These are phyloP conservation scores for Chrysemys picta DNA, from an alignment of 2,113 vertebrate species.

Conservation along the genomic window DNA sequence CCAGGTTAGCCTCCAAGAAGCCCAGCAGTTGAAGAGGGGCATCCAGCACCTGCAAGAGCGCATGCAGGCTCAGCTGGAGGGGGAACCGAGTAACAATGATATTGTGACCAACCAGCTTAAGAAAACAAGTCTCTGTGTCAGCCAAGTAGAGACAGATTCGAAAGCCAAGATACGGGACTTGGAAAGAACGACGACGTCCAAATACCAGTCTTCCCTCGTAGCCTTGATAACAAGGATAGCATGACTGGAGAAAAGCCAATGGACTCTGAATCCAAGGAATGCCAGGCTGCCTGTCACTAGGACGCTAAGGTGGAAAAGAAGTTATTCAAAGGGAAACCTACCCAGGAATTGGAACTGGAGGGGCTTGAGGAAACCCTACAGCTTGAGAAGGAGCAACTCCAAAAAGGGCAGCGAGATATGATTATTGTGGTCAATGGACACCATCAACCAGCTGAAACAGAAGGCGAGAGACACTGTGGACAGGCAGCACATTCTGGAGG, in stretches of 20 bases:
- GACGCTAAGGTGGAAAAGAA: not conserved
- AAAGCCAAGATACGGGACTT: not conserved
- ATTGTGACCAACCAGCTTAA: not conserved
- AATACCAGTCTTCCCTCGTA: not conserved
- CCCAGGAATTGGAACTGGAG: not conserved
- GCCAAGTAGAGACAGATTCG: not conserved
- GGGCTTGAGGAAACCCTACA: not conserved
- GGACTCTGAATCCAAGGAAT: not conserved
- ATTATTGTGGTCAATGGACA: not conserved
- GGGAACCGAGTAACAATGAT: not conserved
- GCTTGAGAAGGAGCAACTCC: not conserved
- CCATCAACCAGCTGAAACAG: not conserved
- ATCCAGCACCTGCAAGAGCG: too few species aligned
- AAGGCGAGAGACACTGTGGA: not conserved
- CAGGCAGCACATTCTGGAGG: not conserved
- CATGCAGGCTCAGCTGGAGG: too few species aligned
- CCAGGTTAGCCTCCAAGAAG: too few species aligned
- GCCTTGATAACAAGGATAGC: not conserved
- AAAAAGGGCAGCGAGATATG: not conserved
- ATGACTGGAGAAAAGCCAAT: not conserved
- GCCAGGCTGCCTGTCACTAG: not conserved
- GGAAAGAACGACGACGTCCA: not conserved
- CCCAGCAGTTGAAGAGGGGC: too few species aligned
- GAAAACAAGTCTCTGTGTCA: not conserved
- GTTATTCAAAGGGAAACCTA: not conserved